Percentiles rank a stretch among this genome's conserved stretches.
These are phyloP conservation scores for Allolobophora icterica DNA, from an alignment of 2,888 invertebrate genomes.

Conservation along the genomic window DNA sequence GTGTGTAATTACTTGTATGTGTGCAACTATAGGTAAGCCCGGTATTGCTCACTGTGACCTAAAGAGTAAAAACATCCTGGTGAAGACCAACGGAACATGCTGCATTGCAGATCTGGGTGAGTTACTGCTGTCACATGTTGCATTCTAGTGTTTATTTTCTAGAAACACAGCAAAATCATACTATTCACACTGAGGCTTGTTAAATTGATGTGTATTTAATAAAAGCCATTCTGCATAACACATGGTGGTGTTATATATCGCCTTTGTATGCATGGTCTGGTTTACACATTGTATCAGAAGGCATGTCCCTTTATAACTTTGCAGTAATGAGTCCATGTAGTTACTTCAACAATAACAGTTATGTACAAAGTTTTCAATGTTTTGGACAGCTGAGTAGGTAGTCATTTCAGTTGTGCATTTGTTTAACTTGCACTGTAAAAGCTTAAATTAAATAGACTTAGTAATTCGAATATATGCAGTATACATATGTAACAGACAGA, in stretches of 20 bases:
- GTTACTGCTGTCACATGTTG: slow-evolving; percentile 41
- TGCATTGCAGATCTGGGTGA: slow-evolving; percentile 88
- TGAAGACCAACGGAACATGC: slow-evolving; percentile 90
- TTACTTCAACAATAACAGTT: not conserved
- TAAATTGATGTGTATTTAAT: not conserved
- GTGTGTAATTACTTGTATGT: not conserved
- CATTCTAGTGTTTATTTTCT: slow-evolving; percentile 5
- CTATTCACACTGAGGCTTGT: not conserved
- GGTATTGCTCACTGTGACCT: slow-evolving; percentile 96
- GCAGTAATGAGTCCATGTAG: not conserved
- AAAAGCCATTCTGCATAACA: too few relatives aligned
- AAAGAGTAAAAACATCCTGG: slow-evolving; percentile 95
- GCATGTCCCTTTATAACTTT: too few relatives aligned
- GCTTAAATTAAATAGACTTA: not conserved
- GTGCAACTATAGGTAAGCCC: slow-evolving; percentile 78
- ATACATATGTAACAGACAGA: not conserved
- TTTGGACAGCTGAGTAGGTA: not conserved
- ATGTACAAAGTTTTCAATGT: not conserved
- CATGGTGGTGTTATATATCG: too few relatives aligned
- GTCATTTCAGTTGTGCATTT: not conserved
- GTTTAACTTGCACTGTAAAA: not conserved
- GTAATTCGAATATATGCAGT: not conserved
- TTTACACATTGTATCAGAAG: too few relatives aligned
- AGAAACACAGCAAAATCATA: not conserved
- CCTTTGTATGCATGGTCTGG: too few relatives aligned